Evolutionary conservation across 2,797 vertebrate genomes (phyloP), one percentile per base, ranked within the genome.

Genomic region (Lycodopsis pacificus): DNA sequence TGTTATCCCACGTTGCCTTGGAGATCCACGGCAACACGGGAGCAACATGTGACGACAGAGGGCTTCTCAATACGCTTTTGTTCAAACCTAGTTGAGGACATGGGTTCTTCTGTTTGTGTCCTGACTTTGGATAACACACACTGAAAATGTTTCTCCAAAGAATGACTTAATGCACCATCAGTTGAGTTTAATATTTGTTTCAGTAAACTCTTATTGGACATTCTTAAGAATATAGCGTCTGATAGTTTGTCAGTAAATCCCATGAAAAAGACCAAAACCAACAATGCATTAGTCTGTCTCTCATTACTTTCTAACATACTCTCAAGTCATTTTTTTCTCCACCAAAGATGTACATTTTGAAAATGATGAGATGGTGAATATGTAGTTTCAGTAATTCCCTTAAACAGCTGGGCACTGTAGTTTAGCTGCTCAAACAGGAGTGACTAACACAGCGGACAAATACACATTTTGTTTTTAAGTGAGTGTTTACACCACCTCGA

Each of bases 21-120:
- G 91, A 89, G 80, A 92, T 62, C n/a, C 44, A 89, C 2, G 25
- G 83, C 36, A 90, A 91, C 88, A 58, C 20, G 30, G 25, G 25
- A 89, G 83, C 36, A 90, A 91, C 88, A 58, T n/a, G 30, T 67
- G 75, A 90, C 85, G 92, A 92, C 82, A 88, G 48, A 79, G 36
- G 79, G 48, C 72, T 81, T 72, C 67, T 53, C 49, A 42, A 42
- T 42, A 13, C 2, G 14, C 27, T 79, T 67, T 79, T 76, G 65
- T 85, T 76, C 59, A 62, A 63, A 61, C 44, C 59, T 69, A 10
- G 2, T 22, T 42, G 27, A 73, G 40, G 67, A 79, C 71, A 58
- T 61, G 1, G 2, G 1, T 53, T 22, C 4, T 14, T 46, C 7
- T 34, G 34, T 71, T 69, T 77, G 46, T 74, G 11, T 75, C 59